Base-by-base conservation (phyloP, 2,888 invertebrate species). In the Creontiades dilutus region DNA sequence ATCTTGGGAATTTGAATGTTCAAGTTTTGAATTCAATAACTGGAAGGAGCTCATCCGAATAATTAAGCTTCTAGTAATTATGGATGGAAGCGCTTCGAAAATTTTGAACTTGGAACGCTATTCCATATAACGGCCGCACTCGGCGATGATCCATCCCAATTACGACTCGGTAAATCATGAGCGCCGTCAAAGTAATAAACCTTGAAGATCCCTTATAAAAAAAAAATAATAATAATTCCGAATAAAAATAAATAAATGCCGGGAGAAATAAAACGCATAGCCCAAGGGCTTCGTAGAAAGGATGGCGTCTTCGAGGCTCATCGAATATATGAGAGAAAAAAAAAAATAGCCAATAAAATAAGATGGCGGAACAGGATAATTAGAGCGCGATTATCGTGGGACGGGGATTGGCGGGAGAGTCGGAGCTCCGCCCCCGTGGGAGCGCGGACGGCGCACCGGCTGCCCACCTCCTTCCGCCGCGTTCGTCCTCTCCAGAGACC, bases 311-410 rank as follows among this genome's bases (percentile, higher is more conserved):
- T 68, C 68, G 57, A 7, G 16, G 7, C 82, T 19, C 52, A 4
- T 47, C 47, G 48, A 52, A 52, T 82, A 82, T 52, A 82, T 82
- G 55, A 82, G 9, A 23, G 68, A 9, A 68, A 68, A 68, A 61
- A 61, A 81, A 82, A 82, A 82, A 11, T 52, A 82, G 46, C 82
- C 47, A 61, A 85, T 61, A 61, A 88, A 88, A 88, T 88, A 88
- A 88, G 88, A 88, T 88, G 88, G 88, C 23, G 61, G 78, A 88
- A 76, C 55, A 5, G n/a, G 88, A 80, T 88, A 88, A 88, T 88
- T 88, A 88, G 86, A 86, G 88, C 88, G 88, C 78, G 76, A 88
- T 88, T 76, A 88, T 57, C 57, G 76, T 88, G 80, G 52, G 78
- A 88, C 76, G 88, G 13, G 47, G 88, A 88, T 88, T 88, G 88